Evolutionary conservation across 2,888 invertebrate genomes (phyloP).

Genomic region (Mesoligia furuncula): DNA sequence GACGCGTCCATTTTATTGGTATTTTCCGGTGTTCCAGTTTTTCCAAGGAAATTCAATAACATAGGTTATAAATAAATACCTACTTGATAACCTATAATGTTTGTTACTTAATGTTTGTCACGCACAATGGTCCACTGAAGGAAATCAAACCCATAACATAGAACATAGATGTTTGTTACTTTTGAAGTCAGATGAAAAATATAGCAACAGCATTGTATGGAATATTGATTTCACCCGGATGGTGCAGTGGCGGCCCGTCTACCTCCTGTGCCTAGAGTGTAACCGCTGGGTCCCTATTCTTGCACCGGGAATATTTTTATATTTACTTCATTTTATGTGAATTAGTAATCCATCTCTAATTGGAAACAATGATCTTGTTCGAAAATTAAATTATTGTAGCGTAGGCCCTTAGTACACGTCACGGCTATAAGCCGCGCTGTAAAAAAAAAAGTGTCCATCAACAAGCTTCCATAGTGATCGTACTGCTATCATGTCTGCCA

Average conservation of each 20-base stretch:
- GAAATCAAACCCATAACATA: no score
- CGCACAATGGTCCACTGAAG: no score
- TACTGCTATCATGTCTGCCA: no score
- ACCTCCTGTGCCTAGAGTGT: not conserved
- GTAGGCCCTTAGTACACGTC: no score
- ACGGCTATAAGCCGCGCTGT: no score
- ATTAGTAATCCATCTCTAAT: not conserved
- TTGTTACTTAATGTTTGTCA: no score
- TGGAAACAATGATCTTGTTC: not conserved
- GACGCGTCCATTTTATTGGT: not conserved
- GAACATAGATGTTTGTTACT: no score
- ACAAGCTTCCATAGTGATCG: no score
- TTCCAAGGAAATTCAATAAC: not conserved
- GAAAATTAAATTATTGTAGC: not conserved
- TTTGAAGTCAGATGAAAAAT: not conserved
- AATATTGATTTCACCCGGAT: slow-evolving; percentile 24
- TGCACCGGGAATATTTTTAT: not conserved
- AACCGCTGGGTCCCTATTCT: not conserved
- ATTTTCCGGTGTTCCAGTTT: not conserved
- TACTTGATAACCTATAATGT: not conserved
- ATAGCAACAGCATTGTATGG: not conserved
- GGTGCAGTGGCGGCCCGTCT: not conserved
- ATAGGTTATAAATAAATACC: not conserved
- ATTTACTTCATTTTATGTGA: not conserved
- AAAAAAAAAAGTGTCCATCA: no score